Evolutionary conservation across 92 coral and sea anemone species (phyloP).

Genomic region (Phymanthus crucifer): DNA sequence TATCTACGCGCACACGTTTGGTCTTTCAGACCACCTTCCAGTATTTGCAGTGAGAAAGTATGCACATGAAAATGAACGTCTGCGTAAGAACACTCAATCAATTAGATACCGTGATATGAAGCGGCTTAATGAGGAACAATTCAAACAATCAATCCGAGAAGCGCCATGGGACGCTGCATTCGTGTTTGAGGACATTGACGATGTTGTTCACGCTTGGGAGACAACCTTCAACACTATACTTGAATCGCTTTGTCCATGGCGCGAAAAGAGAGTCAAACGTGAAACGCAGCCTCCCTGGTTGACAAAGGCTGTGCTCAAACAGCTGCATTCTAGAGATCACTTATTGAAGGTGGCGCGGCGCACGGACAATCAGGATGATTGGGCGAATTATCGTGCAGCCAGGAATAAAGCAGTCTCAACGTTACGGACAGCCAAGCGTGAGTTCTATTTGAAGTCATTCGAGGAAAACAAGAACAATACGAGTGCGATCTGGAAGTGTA

Average conservation of each 20-base stretch:
- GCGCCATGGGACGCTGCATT: constrained; percentile 52
- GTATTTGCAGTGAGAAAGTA: not conserved
- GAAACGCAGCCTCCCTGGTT: constrained; percentile 44
- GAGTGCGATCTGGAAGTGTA: constrained; percentile 33
- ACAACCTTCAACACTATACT: constrained; percentile 35
- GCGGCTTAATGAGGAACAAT: constrained; percentile 28
- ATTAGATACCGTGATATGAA: constrained; percentile 46
- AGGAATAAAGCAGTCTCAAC: constrained; percentile 35
- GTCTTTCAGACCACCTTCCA: not conserved
- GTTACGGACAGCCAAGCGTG: constrained; percentile 36
- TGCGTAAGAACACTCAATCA: no score
- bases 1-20: not conserved
- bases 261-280: constrained; percentile 23
- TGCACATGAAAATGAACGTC: no score
- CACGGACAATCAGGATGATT: constrained; percentile 26
- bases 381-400: constrained; percentile 39
- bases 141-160: not conserved
- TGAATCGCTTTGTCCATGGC: constrained; percentile 35
- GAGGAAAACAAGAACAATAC: constrained; percentile 51
- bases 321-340: constrained; percentile 25
- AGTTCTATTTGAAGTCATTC: constrained; percentile 40
- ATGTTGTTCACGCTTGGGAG: constrained; percentile 37
- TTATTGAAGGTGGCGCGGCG: constrained; percentile 34
- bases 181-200: constrained; percentile 43
- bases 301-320: constrained; percentile 20